Evolutionary conservation across 2,113 vertebrate genomes (phyloP), one percentile per base, ranked within the genome.

Genomic region (Rhombomys opimus): DNA sequence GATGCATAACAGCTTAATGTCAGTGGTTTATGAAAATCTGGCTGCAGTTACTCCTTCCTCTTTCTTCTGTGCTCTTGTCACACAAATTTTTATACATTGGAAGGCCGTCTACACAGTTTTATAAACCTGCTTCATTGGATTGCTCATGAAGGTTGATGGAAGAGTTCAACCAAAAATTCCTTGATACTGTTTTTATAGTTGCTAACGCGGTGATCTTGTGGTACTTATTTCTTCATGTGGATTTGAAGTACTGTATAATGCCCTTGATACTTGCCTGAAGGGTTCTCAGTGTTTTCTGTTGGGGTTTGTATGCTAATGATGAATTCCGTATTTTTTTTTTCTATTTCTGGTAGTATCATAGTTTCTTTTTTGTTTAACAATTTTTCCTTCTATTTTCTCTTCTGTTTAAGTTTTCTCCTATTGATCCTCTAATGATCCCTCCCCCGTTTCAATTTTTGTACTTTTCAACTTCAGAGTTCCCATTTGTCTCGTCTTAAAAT

Each of bases 221-320:
- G 11, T 67, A 12, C 41, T 95, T 7, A 41, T 78, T 80, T 91
- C 50, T 95, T 91, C 35, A 2, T 81, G 73, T 70, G 52, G 35
- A 23, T 86, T 85, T 97, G 11, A 80, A 38, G 59, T 91, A 15
- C 1, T 70, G 1, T 46, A 61, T 86, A 17, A 5, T 75, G 38
- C 61, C 57, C 20, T 59, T 32, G 17, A 17, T 72, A 57, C 54
- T 32, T 87, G 18, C 68, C 76, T 1, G 3, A 10, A 38, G 27
- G 61, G n/a, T 27, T 70, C 38, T 67, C 61, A 63, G 27, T 91
- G 30, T 91, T 88, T 93, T 72, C 84, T 94, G 81, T 90, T 70
- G 63, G 41, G 73, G 61, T 70, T 35, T 38, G 27, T 70, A 38
- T 82, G 23, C 46, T 77, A 57, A 38, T 50, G 73, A 27, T 10